Conservation (phyloP, 2,797 vertebrate species). For the Poecilia wingei region DNA sequence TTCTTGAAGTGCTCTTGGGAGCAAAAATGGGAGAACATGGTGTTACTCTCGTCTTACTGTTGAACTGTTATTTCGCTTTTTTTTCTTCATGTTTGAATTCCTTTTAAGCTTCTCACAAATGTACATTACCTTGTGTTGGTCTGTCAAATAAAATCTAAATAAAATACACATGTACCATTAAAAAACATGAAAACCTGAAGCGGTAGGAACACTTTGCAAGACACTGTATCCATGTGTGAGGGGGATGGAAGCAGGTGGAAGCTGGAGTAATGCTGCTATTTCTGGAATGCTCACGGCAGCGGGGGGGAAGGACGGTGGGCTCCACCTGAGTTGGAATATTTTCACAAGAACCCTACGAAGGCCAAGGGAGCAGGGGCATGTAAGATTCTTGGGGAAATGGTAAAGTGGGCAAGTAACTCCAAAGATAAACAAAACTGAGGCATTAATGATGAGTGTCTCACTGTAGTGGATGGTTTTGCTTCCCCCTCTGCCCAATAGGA, state of each 20-base stretch:
- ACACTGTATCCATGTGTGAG: neutral
- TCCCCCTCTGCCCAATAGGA: slow-evolving; percentile 36
- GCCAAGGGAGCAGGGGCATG: slow-evolving; percentile 68
- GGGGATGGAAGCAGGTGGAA: slow-evolving; percentile 43
- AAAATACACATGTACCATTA: neutral
- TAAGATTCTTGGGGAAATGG: slow-evolving; percentile 83
- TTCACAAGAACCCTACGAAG: slow-evolving; percentile 62
- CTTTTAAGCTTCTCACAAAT: neutral
- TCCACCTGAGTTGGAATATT: slow-evolving; percentile 66
- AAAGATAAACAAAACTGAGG: slow-evolving; percentile 79
- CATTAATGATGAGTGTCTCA: slow-evolving; percentile 78
- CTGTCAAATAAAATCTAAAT: neutral
- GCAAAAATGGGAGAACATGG: neutral
- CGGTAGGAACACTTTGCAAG: neutral
- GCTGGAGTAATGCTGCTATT: slow-evolving; percentile 67
- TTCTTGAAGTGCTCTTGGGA: neutral
- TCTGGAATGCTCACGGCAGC: slow-evolving; percentile 72
- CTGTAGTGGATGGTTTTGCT: slow-evolving; percentile 78
- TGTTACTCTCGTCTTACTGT: neutral
- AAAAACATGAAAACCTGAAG: neutral
- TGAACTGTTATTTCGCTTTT: neutral
- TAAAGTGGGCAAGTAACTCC: slow-evolving; percentile 77
- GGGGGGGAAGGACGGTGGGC: slow-evolving; percentile 46
- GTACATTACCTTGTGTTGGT: neutral
- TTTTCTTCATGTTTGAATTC: neutral